Percentiles rank a stretch among this genome's conserved stretches.
Evolutionary conservation across 92 coral and sea anemone genomes (phyloP).

Genomic region (Scolanthus callimorphus): DNA sequence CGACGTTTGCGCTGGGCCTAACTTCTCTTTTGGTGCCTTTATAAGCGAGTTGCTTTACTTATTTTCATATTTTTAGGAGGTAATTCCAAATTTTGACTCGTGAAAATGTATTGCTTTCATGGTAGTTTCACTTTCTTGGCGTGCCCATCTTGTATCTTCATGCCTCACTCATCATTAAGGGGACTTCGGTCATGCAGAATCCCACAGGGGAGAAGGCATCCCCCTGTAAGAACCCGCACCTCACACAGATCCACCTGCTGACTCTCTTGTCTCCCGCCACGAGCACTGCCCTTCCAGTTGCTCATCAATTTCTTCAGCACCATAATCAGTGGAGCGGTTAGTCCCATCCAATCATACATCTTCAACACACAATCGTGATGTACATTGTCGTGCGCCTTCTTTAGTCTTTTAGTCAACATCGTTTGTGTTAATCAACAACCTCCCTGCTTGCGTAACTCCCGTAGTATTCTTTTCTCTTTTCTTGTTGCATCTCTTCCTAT

Average conservation of each 20-base stretch:
- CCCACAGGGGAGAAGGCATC: constrained; percentile 41
- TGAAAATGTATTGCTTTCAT: too few species aligned
- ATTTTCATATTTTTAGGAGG: too few species aligned
- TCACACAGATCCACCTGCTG: constrained; percentile 11
- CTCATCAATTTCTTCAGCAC: constrained; percentile 19
- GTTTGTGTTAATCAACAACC: too few species aligned
- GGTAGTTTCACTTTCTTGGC: constrained; percentile 12
- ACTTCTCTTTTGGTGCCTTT: too few species aligned
- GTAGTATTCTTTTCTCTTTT: too few species aligned
- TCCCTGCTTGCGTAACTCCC: too few species aligned
- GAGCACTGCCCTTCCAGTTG: constrained; percentile 30
- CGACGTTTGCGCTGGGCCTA: too few species aligned
- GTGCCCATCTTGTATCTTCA: constrained; percentile 16
- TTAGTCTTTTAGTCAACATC: too few species aligned
- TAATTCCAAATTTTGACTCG: too few species aligned
- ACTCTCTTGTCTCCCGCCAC: background rate
- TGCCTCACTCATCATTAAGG: constrained; percentile 15
- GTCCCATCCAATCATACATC: constrained; percentile 22
- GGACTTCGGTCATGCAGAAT: constrained; percentile 35
- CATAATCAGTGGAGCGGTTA: constrained; percentile 3
- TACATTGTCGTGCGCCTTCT: constrained; percentile 25
- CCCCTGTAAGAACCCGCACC: constrained; percentile 27
- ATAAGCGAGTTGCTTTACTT: too few species aligned
- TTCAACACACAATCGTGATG: constrained; percentile 37
- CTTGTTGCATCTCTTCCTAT: too few species aligned